phyloP scores from a whole-genome alignment of 2,888 invertebrate genomes.

The Zootermopsis nevadensis region DNA sequence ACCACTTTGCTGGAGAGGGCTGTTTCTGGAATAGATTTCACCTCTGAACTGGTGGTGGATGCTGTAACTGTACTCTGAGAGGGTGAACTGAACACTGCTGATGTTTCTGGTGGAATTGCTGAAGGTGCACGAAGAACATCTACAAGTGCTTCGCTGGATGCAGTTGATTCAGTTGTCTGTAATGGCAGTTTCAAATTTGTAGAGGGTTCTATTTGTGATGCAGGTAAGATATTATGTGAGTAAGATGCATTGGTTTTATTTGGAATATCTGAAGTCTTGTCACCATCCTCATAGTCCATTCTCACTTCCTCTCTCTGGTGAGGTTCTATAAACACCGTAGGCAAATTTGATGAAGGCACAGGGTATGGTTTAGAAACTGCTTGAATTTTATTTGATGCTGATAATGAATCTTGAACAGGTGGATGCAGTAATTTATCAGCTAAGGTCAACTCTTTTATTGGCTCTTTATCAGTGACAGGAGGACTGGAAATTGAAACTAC shows the following conservation, averaged over 20 bases:
- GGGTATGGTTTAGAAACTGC: neutral
- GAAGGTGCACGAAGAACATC: neutral
- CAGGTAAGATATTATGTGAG: neutral
- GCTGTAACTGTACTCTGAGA: neutral
- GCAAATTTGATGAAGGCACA: conserved; percentile 9
- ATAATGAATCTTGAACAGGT: neutral
- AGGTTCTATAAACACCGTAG: neutral
- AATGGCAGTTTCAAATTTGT: neutral
- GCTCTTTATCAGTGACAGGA: neutral
- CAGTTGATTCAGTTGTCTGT: neutral
- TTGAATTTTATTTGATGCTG: neutral
- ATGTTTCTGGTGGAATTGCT: conserved; percentile 7
- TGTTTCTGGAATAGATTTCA: too few relatives aligned
- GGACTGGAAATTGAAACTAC: neutral
- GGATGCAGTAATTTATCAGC: neutral
- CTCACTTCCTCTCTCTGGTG: neutral
- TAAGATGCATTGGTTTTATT: neutral
- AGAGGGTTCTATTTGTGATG: neutral
- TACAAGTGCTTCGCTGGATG: neutral
- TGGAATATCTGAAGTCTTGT: neutral
- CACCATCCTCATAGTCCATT: neutral
- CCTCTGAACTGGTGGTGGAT: neutral
- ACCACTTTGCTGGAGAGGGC: neutral
- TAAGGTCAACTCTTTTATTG: neutral
- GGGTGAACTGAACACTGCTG: neutral